Evolutionary conservation across 2,113 vertebrate species (phyloP).

Genomic region (Cyanoramphus novaezelandiae): DNA sequence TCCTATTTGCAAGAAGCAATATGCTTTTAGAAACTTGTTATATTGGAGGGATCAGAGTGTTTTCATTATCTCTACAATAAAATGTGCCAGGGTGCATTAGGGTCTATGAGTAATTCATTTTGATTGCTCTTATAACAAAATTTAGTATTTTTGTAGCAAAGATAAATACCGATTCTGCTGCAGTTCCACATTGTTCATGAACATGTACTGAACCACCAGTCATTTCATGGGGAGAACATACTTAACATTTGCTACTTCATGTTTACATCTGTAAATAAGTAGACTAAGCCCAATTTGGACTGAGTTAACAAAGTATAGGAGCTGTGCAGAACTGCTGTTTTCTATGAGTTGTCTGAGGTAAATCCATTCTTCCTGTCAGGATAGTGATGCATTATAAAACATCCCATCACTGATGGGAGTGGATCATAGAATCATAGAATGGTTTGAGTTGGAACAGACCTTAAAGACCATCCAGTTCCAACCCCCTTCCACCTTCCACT

Average conservation of each 20-base stretch:
- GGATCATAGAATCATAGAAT: background rate
- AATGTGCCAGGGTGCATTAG: slow-evolving; percentile 1
- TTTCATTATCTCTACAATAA: slow-evolving; percentile 10
- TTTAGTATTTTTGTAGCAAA: slow-evolving; percentile 8
- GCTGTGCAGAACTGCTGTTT: background rate
- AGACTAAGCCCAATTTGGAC: background rate
- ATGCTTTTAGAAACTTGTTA: background rate
- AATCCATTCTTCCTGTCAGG: background rate
- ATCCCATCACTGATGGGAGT: background rate
- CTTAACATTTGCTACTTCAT: background rate
- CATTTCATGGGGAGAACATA: background rate
- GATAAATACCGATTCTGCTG: background rate
- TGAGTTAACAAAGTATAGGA: background rate
- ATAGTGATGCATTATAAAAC: background rate
- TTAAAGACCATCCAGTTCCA: background rate
- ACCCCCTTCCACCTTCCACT: background rate
- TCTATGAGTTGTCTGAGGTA: background rate
- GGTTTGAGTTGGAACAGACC: background rate
- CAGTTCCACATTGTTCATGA: background rate
- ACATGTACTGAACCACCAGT: background rate
- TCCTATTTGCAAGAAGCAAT: background rate
- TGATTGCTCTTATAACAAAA: background rate
- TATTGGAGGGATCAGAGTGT: background rate
- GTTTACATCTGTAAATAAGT: background rate
- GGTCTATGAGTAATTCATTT: slow-evolving; percentile 11